Base-by-base conservation (phyloP, 35 echinoderm and acorn worm species). In the Lytechinus pictus region DNA sequence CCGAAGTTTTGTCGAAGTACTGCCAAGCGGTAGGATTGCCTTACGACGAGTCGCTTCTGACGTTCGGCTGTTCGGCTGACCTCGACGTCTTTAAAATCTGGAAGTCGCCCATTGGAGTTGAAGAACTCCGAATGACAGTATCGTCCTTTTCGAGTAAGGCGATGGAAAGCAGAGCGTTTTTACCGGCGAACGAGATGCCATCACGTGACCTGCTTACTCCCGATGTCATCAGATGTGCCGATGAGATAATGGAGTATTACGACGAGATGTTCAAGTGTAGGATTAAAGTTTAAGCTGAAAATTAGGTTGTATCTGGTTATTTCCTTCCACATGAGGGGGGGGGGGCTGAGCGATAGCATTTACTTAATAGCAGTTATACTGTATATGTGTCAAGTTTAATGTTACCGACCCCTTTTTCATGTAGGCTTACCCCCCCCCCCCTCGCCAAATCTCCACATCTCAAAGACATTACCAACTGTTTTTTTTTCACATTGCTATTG, bases 1-100 rank as follows among this genome's bases (percentile, higher is more conserved):
- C 92, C 54, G 92, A 93, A 57, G 53, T 57, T 10, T 28, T 93
- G 92, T n/a, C 52, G 92, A 93, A 93, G 92, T 93, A 93, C 55
- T 93, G 92, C 54, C 53, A 28, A 93, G 92, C 92, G 52, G 92
- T 93, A 13, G 92, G 92, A 19, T 27, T 93, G 14, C 92, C 92
- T 3, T 93, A 93, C 10, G 92, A 93, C 92, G 54, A 93, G 27
- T 54, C 92, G 52, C 92, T 93, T 54, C 92, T 11, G 14, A 54
- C 9, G 21, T 93, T 54, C 53, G 53, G 54, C 55, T 11, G 11
- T 4, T 79, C 66, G 66, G 6, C 16, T 6, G 92, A 54, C n/a
- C 52, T 27, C 9, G 92, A 93, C 92, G 92, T 93, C 92, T 55
- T 93, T 10, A 54, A 57, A 27, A 93, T 57, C 9, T 93, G 92